Conservation (phyloP, 2,888 invertebrate species). For the Machimus rusticus region DNA sequence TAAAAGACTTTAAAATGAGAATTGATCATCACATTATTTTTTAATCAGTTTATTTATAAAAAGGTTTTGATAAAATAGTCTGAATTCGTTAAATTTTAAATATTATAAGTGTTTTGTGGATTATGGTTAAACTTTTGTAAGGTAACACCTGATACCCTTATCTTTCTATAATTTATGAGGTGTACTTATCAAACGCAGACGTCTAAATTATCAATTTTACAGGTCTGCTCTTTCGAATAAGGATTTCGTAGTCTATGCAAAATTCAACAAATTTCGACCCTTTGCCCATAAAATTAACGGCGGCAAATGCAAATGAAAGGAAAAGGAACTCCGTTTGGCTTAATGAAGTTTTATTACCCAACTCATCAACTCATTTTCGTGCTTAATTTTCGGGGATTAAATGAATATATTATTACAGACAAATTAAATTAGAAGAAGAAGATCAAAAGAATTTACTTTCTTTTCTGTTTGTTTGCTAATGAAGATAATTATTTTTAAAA, state of each 20-base stretch:
- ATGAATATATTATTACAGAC: not conserved
- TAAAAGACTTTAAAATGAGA: no score
- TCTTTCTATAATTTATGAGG: not conserved
- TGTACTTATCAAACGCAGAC: not conserved
- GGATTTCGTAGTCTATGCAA: not conserved
- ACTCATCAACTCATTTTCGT: not conserved
- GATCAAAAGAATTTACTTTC: not conserved
- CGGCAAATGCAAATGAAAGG: not conserved
- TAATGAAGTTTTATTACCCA: not conserved
- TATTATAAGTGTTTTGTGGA: no score
- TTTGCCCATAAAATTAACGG: not conserved
- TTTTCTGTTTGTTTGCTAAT: not conserved
- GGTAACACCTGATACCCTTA: no score
- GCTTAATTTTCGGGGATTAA: not conserved
- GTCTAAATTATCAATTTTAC: not conserved
- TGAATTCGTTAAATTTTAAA: no score
- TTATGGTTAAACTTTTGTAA: no score
- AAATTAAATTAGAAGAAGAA: not conserved
- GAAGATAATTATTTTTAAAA: no score
- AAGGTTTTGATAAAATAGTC: no score
- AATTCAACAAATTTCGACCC: not conserved
- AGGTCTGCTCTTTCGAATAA: not conserved
- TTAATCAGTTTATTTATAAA: no score
- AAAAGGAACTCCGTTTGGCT: not conserved
- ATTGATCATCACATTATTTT: no score